These are phyloP conservation scores for Bubalus kerabau DNA, from an alignment of 2,113 vertebrate genomes.

Conservation along the genomic window DNA sequence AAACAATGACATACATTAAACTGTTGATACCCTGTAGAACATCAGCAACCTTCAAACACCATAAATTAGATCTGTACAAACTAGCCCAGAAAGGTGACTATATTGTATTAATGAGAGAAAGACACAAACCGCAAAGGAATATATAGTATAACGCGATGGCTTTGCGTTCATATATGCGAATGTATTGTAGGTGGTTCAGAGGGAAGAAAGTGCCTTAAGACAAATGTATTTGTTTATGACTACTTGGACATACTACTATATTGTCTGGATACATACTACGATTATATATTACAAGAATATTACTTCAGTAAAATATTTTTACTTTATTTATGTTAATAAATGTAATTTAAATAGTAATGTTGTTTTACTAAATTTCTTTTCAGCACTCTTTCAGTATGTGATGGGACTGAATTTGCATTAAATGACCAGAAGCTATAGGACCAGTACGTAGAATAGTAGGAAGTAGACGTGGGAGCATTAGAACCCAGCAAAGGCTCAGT, in stretches of 20 bases:
- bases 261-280: background rate
- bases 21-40: background rate
- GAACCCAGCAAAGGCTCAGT: background rate
- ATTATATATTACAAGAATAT: background rate
- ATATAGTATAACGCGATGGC: background rate
- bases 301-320: background rate
- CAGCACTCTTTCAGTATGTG: background rate
- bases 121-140: background rate
- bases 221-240: background rate
- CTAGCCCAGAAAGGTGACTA: background rate
- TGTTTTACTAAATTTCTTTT: background rate
- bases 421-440: background rate
- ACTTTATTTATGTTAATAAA: background rate
- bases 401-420: background rate
- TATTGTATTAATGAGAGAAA: background rate
- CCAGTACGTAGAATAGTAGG: background rate
- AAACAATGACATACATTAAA: background rate
- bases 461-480: fast-evolving
- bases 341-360: background rate
- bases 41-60: background rate
- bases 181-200: too few relatives aligned
- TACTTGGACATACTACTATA: background rate
- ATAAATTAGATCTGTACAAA: background rate
- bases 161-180: background rate
- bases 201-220: background rate